These are phyloP conservation scores for Thaumetopoea pityocampa DNA, from an alignment of 1,140 invertebrate species.

Conservation along the genomic window DNA sequence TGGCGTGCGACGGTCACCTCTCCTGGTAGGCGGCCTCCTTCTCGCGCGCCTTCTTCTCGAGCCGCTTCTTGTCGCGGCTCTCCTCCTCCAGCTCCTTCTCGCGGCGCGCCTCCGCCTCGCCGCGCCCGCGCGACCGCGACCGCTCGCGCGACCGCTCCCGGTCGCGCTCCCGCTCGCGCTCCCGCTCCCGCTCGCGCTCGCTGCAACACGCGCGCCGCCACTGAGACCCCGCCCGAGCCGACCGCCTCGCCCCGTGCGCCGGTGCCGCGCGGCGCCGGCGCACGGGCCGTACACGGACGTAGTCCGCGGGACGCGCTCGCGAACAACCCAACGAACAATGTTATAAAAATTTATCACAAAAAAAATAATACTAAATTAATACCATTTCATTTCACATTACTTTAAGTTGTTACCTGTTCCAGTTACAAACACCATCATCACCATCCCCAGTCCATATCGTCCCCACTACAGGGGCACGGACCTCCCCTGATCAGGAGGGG, in stretches of 20 bases:
- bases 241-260: slow-evolving; percentile 65
- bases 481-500: too few relatives aligned
- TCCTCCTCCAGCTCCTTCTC: slow-evolving; percentile 95
- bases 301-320: too few relatives aligned
- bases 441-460: too few relatives aligned
- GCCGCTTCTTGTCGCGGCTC: slow-evolving; percentile 90
- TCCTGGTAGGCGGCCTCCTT: slow-evolving; percentile 97
- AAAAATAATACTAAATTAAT: too few relatives aligned
- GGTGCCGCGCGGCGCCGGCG: too few relatives aligned
- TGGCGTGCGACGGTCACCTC: slow-evolving; percentile 59
- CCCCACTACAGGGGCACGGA: too few relatives aligned
- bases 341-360: too few relatives aligned
- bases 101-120: slow-evolving; percentile 72
- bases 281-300: too few relatives aligned
- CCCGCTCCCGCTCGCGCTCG: slow-evolving; percentile 62
- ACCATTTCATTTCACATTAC: too few relatives aligned
- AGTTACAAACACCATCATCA: too few relatives aligned
- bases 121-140: slow-evolving; percentile 46
- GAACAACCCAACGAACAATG: too few relatives aligned
- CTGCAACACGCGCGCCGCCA: slow-evolving; percentile 69
- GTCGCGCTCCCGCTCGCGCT: slow-evolving; percentile 76
- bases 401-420: too few relatives aligned
- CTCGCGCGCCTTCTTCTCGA: slow-evolving; percentile 92
- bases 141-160: slow-evolving; percentile 32
- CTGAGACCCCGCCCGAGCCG: slow-evolving; percentile 78